Base-by-base conservation (phyloP, 2,113 vertebrate genomes). In the Clupea harengus region DNA sequence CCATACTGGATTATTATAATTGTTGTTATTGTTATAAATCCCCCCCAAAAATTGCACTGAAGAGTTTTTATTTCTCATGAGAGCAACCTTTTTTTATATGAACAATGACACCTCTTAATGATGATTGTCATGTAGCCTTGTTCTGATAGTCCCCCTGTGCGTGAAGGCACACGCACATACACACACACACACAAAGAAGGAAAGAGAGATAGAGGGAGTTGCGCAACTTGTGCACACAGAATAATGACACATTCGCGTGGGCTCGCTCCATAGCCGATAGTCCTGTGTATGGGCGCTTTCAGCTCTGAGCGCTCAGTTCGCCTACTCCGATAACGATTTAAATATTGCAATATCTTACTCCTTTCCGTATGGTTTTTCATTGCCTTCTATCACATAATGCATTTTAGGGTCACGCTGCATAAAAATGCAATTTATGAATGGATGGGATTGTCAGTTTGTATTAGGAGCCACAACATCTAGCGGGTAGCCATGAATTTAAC, bases 221-320 rank as follows among this genome's bases (percentile, higher is more conserved):
- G 72, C 72, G 72, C 67, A 75, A 75, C 67, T 75, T 75, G 67
- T 75, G 67, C 72, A 78, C 72, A 39, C 72, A 39, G 22, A 67
- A 78, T 39, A 44, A 39, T 78, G 72, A 39, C 72, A 78, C 72
- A 78, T 78, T 78, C 32, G 72, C 72, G 72, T 78, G 28, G 72
- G 72, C 10, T 78, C 25, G 72, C 72, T 78, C 72, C 72, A 39
- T 39, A 17, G 72, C 32, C 15, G 72, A 78, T 32, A 44, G 72
- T 78, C 72, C 72, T 78, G 72, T 78, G 67, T 39, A 39, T 22
- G 67, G 67, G 25, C 10, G 72, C 72, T 32, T 78, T 78, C 72
- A 17, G 72, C 72, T 78, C 72, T 15, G 10, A 39, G 72, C 72
- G 72, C 72, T 39, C 15, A 78, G 11, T 78, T 78, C 72, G 72